Evolutionary conservation across 2,888 invertebrate genomes (phyloP), one percentile per base, ranked within the genome.

Genomic region (Leptogaster cylindrica): DNA sequence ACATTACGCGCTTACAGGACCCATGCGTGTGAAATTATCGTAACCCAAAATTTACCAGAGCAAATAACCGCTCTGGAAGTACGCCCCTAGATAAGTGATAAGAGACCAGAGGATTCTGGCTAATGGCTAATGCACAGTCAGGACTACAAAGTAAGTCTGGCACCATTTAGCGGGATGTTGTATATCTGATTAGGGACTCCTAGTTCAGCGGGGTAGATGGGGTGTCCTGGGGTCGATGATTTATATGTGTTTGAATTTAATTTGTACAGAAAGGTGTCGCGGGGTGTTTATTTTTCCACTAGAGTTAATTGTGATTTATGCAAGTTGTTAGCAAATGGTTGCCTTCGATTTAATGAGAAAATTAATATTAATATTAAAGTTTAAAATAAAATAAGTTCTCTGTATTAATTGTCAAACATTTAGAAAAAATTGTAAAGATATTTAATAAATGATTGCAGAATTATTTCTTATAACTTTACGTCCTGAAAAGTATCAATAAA

Each of bases 11-110:
- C 23, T 36, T 39, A 20, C 36, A 14, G 36, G 46, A 5, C 39
- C 5, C 23, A 33, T 36, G 23, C 36, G 39, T 55, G n/a, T 55
- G 10, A 36, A 36, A 23, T 55, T 55, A 39, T 31, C 18, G 55
- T 36, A 55, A 55, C 23, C 36, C 33, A 14, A 36, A 55, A 23
- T 55, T 31, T 36, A 36, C 36, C 55, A 36, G 23, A 23, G 23
- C 16, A 25, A 46, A 46, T 46, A 46, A n/a, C n/a, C n/a, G n/a
- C n/a, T n/a, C n/a, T n/a, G n/a, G n/a, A n/a, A n/a, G n/a, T n/a
- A n/a, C n/a, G n/a, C 46, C 20, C 25, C 46, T 23, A 46, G 46
- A 25, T 46, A 46, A 23, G 46, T 46, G 46, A 46, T 23, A 46
- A 46, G 23, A 10, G 23, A n/a, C 23, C 46, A 23, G 10, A n/a